A percentile compares a stretch with the other conserved stretches of the same genome.
These are phyloP conservation scores for Oostethus manadensis DNA, from an alignment of 2,113 vertebrate species.

Conservation along the genomic window DNA sequence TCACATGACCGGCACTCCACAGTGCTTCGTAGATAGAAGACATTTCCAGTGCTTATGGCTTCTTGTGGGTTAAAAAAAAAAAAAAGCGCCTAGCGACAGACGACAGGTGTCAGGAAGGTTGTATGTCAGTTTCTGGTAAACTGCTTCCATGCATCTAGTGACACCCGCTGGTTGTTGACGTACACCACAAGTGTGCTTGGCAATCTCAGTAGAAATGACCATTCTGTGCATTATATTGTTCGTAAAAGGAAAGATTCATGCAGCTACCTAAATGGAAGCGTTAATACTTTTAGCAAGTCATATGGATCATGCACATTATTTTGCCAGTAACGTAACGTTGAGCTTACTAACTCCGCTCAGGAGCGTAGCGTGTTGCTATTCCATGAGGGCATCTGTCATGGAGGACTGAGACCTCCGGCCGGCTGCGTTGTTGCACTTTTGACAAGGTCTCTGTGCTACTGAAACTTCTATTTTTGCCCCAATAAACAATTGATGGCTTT, in stretches of 20 bases:
- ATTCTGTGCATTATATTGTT: neutral
- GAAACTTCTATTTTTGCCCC: slow-evolving; percentile 26
- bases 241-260: neutral
- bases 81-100: no score
- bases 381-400: neutral
- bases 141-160: slow-evolving; percentile 56
- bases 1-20: no score
- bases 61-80: no score
- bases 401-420: neutral
- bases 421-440: slow-evolving; percentile 2
- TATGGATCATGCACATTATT: slow-evolving; percentile 44
- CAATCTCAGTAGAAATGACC: slow-evolving; percentile 3
- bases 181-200: neutral
- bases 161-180: slow-evolving; percentile 21
- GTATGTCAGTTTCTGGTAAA: slow-evolving; percentile 88
- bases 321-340: slow-evolving; percentile 27
- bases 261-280: slow-evolving; percentile 1
- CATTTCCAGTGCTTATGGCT: no score
- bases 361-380: slow-evolving; percentile 29
- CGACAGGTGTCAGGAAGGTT: no score
- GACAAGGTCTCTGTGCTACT: slow-evolving; percentile 47
- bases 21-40: no score
- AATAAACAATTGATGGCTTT: no score
- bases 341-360: slow-evolving; percentile 45
- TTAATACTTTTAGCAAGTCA: slow-evolving; percentile 59